phyloP scores from a whole-genome alignment of 2,888 invertebrate genomes.

The Rosalia funebris region DNA sequence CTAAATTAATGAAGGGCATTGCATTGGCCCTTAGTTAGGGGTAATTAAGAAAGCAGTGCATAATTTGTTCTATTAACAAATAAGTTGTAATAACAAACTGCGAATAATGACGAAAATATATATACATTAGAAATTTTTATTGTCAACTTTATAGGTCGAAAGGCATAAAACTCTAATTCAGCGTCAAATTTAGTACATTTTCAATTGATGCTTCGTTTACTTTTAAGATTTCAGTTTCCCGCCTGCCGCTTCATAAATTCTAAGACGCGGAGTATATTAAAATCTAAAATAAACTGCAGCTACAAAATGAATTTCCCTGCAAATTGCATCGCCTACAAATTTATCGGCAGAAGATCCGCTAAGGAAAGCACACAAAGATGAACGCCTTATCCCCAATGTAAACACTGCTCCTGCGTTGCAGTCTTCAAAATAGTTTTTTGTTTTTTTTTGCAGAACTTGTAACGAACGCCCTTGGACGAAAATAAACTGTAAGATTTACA shows the following conservation, averaged over 20 bases:
- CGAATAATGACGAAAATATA: no score
- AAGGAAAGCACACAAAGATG: background rate
- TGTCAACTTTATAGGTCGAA: no score
- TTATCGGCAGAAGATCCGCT: background rate
- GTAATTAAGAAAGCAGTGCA: no score
- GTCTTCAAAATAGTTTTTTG: background rate
- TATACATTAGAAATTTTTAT: no score
- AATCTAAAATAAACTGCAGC: background rate
- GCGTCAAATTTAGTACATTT: no score
- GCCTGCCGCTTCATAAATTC: constrained; percentile 5
- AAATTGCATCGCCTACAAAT: background rate
- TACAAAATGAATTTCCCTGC: background rate
- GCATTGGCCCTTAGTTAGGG: no score
- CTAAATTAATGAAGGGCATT: no score
- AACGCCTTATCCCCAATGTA: background rate
- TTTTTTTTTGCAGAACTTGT: background rate
- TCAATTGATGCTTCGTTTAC: no score
- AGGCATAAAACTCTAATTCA: no score
- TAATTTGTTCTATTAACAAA: no score
- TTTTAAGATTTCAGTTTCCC: no score
- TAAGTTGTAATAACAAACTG: no score
- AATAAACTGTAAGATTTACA: background rate
- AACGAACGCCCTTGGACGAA: background rate
- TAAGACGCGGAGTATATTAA: background rate
- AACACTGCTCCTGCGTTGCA: background rate